Base-by-base conservation (phyloP, 2,113 vertebrate species). In the Zosterops japonicus region DNA sequence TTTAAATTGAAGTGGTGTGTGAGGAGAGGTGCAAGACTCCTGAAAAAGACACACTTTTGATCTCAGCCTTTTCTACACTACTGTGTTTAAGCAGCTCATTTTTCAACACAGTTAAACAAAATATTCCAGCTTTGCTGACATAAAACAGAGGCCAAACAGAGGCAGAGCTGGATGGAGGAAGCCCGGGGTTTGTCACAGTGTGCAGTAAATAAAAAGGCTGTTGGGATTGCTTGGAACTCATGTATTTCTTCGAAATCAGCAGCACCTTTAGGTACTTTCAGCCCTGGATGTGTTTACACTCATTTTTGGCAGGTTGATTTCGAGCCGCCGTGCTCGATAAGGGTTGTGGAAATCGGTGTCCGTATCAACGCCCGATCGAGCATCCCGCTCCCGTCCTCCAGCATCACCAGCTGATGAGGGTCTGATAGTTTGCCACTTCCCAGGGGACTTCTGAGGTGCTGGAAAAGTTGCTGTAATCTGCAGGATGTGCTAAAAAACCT, bases 291-390 rank as follows among this genome's bases (percentile, higher is more conserved):
- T 80, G 33, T 80, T 92, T 55, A 2, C n/a, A 23, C 35, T 12
- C 44, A 12, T 14, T 39, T 85, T 76, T 23, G 80, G 50, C 90
- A 67, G 86, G 56, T 53, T 8, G 19, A 20, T 87, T 86, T 78
- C 3, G 41, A 88, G 16, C 75, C 1, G 0, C 52, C 0, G 2
- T 29, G 46, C 55, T 44, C 1, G 9, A 21, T 84, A 63, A 52
- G 23, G 44, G 36, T 70, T 20, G 6, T 22, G 39, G 68, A 35
- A 55, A 47, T 39, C 0, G 1, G 71, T 64, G 85, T 88, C 71
- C 0, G 0, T 86, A 31, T 71, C 68, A 36, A 27, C 25, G 19
- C 39, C 57, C 18, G 65, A 60, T 13, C 0, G 0, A 89, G 52
- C 52, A n/a, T 87, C 83, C 56, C 0, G 0, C 50, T 56, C 53